Conservation (phyloP, 2,888 invertebrate genomes). For the Corbicula japonica region DNA sequence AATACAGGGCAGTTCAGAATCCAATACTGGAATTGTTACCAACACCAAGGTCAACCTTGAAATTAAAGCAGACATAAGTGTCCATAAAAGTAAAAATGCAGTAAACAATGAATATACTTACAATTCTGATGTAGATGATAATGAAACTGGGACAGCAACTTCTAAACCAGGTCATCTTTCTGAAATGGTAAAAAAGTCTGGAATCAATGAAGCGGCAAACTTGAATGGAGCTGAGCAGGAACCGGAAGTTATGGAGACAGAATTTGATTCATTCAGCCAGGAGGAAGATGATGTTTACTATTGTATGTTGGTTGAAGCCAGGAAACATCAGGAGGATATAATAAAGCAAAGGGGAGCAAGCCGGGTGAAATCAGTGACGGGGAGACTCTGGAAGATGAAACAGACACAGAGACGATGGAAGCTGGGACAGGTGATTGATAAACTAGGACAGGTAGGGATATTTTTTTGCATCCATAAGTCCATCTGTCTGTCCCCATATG, state of each 20-base stretch:
- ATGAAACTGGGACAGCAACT: not conserved
- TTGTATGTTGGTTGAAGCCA: conserved; percentile 70
- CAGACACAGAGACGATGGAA: conserved; percentile 36
- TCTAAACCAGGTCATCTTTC: no score
- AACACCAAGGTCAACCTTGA: not conserved
- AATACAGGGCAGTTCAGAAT: no score
- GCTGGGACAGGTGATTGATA: conserved; percentile 54
- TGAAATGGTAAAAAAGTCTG: no score
- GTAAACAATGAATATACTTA: not conserved
- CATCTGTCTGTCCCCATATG: no score
- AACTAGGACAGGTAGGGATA: conserved; percentile 8
- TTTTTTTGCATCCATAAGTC: not conserved
- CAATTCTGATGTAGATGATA: not conserved
- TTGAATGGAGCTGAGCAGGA: not conserved
- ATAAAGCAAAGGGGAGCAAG: conserved; percentile 64
- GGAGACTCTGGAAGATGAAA: conserved; percentile 70
- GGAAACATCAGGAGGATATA: conserved; percentile 72
- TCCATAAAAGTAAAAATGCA: not conserved
- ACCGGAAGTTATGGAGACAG: conserved; percentile 9
- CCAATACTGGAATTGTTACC: not conserved
- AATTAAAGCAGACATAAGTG: not conserved
- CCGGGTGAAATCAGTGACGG: conserved; percentile 70
- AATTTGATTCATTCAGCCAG: conserved; percentile 48
- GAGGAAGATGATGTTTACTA: conserved; percentile 62
- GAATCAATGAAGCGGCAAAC: no score